Conservation (phyloP, 2,113 vertebrate genomes). For the Elanus axillaris region DNA sequence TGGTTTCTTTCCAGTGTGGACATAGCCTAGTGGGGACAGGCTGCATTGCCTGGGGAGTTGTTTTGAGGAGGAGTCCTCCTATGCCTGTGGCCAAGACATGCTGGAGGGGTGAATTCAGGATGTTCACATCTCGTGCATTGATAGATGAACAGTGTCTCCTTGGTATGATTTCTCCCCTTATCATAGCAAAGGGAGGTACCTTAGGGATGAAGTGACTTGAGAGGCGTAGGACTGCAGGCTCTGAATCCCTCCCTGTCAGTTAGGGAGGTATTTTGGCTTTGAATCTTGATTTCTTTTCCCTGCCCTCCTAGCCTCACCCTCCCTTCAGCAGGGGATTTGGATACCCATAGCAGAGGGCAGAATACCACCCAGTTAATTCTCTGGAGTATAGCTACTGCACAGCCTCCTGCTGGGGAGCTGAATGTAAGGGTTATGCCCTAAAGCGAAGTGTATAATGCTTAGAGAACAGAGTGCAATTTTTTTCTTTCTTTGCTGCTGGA, state of each 20-base stretch:
- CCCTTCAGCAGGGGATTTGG: not conserved
- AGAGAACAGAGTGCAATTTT: not conserved
- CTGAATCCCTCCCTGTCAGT: not conserved
- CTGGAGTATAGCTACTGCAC: not conserved
- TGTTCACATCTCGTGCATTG: accelerated
- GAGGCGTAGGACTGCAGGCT: not conserved
- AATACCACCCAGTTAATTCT: not conserved
- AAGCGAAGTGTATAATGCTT: constrained; percentile 22
- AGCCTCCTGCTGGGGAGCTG: not conserved
- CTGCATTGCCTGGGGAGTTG: not conserved
- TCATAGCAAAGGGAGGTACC: not conserved
- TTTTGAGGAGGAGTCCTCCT: not conserved
- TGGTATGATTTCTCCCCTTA: not conserved
- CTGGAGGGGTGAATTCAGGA: not conserved
- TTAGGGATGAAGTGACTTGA: not conserved
- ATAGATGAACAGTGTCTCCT: no score
- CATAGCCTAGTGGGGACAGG: not conserved
- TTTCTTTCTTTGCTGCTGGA: not conserved
- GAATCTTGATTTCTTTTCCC: not conserved
- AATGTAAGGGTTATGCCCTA: not conserved
- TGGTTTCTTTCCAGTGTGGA: not conserved
- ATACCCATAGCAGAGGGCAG: not conserved
- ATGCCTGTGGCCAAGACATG: accelerated
- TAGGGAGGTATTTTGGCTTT: not conserved
- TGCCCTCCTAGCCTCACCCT: not conserved